A percentile compares a stretch with the other conserved stretches of the same genome.
Conservation (phyloP, 2,797 vertebrate genomes). For the Nannoperca australis region DNA sequence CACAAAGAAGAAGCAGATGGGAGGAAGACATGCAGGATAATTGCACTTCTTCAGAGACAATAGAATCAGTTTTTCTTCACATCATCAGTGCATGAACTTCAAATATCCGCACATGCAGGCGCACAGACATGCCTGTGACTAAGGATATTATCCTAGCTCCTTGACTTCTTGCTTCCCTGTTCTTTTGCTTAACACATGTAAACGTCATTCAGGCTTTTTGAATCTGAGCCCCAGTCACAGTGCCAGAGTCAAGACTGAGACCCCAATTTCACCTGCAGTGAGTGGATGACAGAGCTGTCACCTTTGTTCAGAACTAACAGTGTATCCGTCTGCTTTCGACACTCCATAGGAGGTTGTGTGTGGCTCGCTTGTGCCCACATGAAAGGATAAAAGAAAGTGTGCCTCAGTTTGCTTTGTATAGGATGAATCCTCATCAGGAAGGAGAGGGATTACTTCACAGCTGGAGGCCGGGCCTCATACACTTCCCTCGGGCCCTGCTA, state of each 20-base stretch:
- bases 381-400: constrained; percentile 59
- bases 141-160: constrained; percentile 25
- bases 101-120: constrained; percentile 15
- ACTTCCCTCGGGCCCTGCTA: constrained; percentile 25
- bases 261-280: constrained; percentile 70
- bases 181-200: constrained; percentile 31
- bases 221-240: constrained; percentile 39
- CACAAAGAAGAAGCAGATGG: constrained; percentile 55
- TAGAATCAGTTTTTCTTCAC: constrained; percentile 45
- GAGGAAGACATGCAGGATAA: constrained; percentile 45
- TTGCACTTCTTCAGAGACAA: constrained; percentile 61
- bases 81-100: constrained; percentile 29
- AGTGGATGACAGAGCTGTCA: constrained; percentile 64
- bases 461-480: constrained; percentile 33
- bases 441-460: constrained; percentile 66
- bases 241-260: constrained; percentile 50
- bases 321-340: constrained; percentile 42
- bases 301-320: constrained; percentile 63
- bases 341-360: constrained; percentile 43
- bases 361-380: constrained; percentile 52
- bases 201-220: constrained; percentile 51
- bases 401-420: constrained; percentile 61
- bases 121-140: not conserved
- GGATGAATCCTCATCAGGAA: constrained; percentile 55
- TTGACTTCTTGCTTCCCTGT: constrained; percentile 34